A percentile compares a stretch with the other conserved stretches of the same genome.
These are phyloP conservation scores for Ochotona princeps DNA, from an alignment of 2,113 vertebrate species.

Conservation along the genomic window DNA sequence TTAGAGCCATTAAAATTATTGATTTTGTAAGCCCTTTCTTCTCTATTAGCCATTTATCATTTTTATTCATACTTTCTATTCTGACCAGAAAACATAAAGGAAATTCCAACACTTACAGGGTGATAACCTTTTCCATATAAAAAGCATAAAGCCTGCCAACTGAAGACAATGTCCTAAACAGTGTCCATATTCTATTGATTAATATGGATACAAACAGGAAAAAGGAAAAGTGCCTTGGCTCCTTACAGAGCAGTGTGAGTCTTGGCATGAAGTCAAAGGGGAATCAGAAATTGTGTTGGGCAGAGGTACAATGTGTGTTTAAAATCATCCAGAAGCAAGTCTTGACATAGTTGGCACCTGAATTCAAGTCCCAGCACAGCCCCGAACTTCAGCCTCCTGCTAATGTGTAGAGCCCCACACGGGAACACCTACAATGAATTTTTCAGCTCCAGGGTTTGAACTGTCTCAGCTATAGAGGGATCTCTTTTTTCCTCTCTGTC, in stretches of 20 bases:
- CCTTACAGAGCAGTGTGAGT: background rate
- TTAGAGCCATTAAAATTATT: conserved; percentile 65
- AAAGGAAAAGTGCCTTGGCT: background rate
- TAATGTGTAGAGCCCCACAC: too few species aligned
- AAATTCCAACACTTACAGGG: background rate
- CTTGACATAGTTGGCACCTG: too few species aligned
- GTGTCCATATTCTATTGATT: conserved; percentile 8
- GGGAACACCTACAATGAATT: too few species aligned
- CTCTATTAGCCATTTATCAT: conserved; percentile 57
- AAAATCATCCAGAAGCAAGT: too few species aligned
- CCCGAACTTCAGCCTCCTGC: too few species aligned
- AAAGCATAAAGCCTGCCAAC: conserved; percentile 28
- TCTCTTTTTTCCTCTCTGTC: too few species aligned
- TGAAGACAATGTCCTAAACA: conserved; percentile 7
- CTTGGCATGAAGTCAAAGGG: background rate
- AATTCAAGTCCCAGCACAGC: too few species aligned
- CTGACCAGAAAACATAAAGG: conserved; percentile 48
- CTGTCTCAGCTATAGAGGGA: too few species aligned
- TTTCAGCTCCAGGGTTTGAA: too few species aligned
- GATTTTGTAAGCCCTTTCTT: conserved; percentile 66
- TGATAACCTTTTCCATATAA: conserved; percentile 61
- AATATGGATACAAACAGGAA: background rate
- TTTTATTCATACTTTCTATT: conserved; percentile 41
- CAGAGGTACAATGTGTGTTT: background rate
- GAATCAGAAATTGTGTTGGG: background rate